Evolutionary conservation across 30 jellyfish, hydroid and myxozoan species (phyloP), one percentile per base, ranked within the genome.

Genomic region (Aurelia sp.): DNA sequence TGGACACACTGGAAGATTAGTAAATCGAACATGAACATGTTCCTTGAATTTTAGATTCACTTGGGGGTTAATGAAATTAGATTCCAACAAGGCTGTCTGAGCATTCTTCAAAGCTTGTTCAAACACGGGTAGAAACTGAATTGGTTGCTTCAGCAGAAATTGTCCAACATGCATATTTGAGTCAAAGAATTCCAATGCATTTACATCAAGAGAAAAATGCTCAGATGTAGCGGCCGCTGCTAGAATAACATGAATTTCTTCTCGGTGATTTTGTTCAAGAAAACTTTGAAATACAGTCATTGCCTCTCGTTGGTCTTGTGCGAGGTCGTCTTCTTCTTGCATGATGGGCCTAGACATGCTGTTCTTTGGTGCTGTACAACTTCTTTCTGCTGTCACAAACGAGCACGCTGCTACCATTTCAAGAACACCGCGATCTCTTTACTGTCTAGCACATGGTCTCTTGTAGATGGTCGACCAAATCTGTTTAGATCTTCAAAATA

Each of bases 1-100:
- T 61, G 99, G 97, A 51, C 99, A 95, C 15, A 95, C 85, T 1
- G 99, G 99, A n/a, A 95, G 74, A 64, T 95, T 95, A 17, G 98
- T 84, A 19, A 95, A 61, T 21, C 99, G 70, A 7, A 86, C 92
- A 69, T 95, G 97, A 48, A 73, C 85, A 69, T 95, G 76, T 8
- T 40, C 70, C 66, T 95, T 95, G 31, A 89, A 18, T 21, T 80
- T 55, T 67, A 78, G 24, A 4, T 27, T 44, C 13, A 53, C 38
- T 24, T 52, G 67, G 16, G 78, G 61, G 12, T 51, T 22, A 66
- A 48, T 27, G 21, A 41, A 30, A 64, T 33, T 63, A n/a, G 72
- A 48, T 33, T 33, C 90, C 80, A 74, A 30, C 64, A 74, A 18
- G 40, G 62, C 33, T 12, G 57, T 60, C 24, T 86, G 82, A 11